Percentiles rank a stretch among this genome's conserved stretches.
phyloP scores from a whole-genome alignment of 2,797 vertebrate genomes.

The Glyptemys insculpta region DNA sequence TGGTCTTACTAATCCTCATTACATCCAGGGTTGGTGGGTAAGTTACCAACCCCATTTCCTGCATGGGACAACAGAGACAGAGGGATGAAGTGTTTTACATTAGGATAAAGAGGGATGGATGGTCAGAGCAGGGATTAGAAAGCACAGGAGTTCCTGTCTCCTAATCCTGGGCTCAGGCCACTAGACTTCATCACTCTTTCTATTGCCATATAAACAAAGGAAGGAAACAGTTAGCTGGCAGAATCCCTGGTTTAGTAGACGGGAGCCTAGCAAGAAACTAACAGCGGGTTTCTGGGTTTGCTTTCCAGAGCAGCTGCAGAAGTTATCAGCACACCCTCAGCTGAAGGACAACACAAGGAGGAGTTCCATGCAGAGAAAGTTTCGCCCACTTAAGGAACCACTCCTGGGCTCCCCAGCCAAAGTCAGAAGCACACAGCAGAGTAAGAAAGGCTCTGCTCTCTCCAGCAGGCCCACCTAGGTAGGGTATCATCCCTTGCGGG shows the following conservation, averaged over 20 bases:
- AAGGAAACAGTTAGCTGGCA: not conserved
- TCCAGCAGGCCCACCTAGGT: not conserved
- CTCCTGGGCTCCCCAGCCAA: not conserved
- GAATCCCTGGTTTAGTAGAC: not conserved
- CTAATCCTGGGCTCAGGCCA: not conserved
- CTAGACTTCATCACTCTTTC: not conserved
- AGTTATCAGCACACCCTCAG: not conserved
- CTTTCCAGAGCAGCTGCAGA: constrained; percentile 41
- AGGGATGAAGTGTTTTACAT: not conserved
- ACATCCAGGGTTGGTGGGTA: not conserved
- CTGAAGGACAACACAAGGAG: not conserved
- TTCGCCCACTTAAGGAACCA: constrained; percentile 10
- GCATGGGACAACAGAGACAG: not conserved
- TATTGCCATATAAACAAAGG: constrained; percentile 21
- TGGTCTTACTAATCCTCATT: not conserved
- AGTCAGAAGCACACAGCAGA: not conserved
- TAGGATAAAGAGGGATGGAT: not conserved
- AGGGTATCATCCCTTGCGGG: not conserved
- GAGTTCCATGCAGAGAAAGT: not conserved
- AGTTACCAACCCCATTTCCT: not conserved
- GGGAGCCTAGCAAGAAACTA: not conserved
- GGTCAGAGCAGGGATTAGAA: not conserved
- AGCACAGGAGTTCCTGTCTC: not conserved
- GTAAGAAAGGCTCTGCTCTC: not conserved
- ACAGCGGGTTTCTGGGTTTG: not conserved